Percentiles rank a stretch among this genome's conserved stretches.
Evolutionary conservation across 2,113 vertebrate genomes (phyloP).

Genomic region (Terrapene triunguis): DNA sequence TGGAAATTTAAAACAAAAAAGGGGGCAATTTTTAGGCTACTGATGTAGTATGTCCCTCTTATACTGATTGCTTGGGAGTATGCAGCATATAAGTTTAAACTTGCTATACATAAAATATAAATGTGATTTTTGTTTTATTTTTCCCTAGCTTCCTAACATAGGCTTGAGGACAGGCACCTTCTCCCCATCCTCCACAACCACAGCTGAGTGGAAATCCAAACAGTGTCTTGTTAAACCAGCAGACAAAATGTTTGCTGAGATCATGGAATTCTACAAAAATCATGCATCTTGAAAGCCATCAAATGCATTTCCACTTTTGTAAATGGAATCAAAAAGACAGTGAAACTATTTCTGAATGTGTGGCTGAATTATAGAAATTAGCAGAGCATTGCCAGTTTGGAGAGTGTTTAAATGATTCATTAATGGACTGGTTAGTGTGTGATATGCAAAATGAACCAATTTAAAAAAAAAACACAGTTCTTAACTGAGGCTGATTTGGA

Average conservation of each 20-base stretch:
- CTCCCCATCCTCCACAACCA: background rate
- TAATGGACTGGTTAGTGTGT: background rate
- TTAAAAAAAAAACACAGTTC: background rate
- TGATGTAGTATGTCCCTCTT: background rate
- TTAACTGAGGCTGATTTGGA: background rate
- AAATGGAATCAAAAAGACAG: conserved; percentile 14
- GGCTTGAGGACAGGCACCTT: background rate
- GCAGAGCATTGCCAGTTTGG: background rate
- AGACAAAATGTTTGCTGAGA: background rate
- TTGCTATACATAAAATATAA: background rate
- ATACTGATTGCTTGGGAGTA: background rate
- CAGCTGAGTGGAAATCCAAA: background rate
- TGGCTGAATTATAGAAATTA: background rate
- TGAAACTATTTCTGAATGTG: background rate
- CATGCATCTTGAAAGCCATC: conserved; percentile 13
- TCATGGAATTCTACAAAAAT: background rate
- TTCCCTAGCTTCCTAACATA: background rate
- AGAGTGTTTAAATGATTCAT: background rate
- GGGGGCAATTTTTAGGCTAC: background rate
- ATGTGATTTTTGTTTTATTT: background rate
- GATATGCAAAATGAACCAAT: background rate
- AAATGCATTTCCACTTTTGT: background rate
- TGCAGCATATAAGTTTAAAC: background rate
- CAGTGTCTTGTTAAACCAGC: too few relatives aligned
- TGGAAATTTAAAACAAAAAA: background rate